phyloP scores from a whole-genome alignment of 2,113 vertebrate genomes.

The Bambusicola thoracicus region DNA sequence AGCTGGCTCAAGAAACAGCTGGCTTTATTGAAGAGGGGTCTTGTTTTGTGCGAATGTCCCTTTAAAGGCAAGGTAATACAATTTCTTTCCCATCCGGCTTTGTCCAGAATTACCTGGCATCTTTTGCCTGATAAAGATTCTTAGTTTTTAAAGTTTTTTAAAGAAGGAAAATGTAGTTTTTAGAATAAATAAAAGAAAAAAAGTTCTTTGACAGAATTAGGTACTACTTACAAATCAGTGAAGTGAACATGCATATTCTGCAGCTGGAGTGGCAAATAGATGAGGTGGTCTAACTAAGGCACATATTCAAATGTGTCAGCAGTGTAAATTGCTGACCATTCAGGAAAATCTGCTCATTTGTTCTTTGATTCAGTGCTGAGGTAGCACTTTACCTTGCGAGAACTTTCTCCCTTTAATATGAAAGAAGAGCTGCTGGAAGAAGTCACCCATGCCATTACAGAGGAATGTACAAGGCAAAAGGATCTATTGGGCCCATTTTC shows the following conservation, averaged over 20 bases:
- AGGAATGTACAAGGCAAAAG: background rate
- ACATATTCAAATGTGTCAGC: background rate
- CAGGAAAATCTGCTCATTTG: background rate
- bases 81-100: background rate
- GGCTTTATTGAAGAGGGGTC: background rate
- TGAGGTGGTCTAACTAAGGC: background rate
- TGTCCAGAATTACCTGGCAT: background rate
- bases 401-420: background rate
- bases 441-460: background rate
- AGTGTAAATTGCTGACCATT: background rate
- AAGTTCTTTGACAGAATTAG: background rate
- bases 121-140: background rate
- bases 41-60: background rate
- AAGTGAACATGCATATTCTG: background rate
- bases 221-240: background rate
- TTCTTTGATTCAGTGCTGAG: background rate
- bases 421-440: background rate
- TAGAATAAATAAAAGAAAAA: background rate
- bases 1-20: background rate
- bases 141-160: background rate
- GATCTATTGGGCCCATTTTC: background rate
- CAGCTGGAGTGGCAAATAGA: background rate
- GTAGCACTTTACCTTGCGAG: background rate
- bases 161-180: background rate
- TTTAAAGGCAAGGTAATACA: background rate